A percentile compares a stretch with the other conserved stretches of the same genome.
Conservation (phyloP, 2,113 vertebrate species). For the Nesoenas mayeri region DNA sequence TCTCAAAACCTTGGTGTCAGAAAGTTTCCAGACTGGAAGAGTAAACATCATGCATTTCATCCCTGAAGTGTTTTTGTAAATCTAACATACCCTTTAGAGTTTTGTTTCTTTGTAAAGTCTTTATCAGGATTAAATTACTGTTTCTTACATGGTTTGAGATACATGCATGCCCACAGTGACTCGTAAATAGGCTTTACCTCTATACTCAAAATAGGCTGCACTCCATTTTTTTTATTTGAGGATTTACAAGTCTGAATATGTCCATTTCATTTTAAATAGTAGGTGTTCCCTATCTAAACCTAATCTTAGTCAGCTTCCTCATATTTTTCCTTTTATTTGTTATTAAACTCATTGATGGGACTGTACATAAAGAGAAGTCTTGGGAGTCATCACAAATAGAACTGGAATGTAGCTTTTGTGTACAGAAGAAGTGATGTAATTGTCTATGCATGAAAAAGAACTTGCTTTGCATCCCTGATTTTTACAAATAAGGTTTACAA, state of each 20-base stretch:
- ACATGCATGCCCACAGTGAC: neutral
- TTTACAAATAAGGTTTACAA: neutral
- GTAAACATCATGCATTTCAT: neutral
- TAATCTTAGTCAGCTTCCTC: neutral
- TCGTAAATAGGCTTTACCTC: neutral
- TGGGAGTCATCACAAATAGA: neutral
- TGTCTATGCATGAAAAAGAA: neutral
- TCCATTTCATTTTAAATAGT: neutral
- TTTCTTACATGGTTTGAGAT: neutral
- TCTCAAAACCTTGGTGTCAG: neutral
- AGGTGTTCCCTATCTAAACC: neutral
- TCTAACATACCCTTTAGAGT: neutral
- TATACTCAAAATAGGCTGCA: neutral
- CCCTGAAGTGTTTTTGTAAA: neutral
- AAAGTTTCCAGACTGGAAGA: neutral
- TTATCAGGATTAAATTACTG: neutral
- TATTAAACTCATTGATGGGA: neutral
- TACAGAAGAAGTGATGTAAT: neutral
- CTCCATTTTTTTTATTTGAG: neutral
- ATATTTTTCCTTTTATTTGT: neutral
- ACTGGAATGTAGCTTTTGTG: neutral
- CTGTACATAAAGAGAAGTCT: neutral
- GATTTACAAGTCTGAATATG: neutral
- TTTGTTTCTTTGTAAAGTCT: neutral
- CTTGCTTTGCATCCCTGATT: rapidly evolving